Evolutionary conservation across 30 jellyfish, hydroid and myxozoan genomes (phyloP).

Genomic region (Chironex yamaguchii): DNA sequence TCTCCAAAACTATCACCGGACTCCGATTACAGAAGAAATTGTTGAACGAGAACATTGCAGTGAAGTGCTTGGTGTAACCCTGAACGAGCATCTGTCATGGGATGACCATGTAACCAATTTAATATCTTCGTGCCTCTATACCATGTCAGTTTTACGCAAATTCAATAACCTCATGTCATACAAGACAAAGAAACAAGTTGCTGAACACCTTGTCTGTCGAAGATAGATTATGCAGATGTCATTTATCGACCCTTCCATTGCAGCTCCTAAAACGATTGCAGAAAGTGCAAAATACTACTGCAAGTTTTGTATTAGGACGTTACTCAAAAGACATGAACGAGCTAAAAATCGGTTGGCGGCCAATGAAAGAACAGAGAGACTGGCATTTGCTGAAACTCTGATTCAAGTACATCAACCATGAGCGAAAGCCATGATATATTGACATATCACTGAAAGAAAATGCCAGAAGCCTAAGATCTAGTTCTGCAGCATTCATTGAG

Average conservation of each 20-base stretch:
- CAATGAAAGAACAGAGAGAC: conserved; percentile 61
- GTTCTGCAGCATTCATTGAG: conserved; percentile 3
- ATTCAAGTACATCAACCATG: neutral
- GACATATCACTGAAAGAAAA: neutral
- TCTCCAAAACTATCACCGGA: no score
- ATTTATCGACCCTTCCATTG: conserved; percentile 72
- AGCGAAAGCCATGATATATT: neutral
- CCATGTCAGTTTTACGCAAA: conserved; percentile 29
- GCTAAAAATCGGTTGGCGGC: conserved; percentile 56
- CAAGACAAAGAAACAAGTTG: conserved; percentile 46
- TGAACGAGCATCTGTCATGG: conserved; percentile 67
- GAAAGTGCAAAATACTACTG: conserved; percentile 64
- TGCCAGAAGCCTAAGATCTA: conserved; percentile 21
- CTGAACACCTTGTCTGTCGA: conserved; percentile 76
- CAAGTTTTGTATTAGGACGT: conserved; percentile 66
- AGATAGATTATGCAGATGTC: conserved; percentile 70
- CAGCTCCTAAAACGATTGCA: conserved; percentile 73
- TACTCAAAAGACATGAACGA: conserved; percentile 50
- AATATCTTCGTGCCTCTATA: conserved; percentile 53
- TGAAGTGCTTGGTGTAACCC: conserved; percentile 44
- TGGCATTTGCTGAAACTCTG: conserved; percentile 57
- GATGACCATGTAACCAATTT: conserved; percentile 58
- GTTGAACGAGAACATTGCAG: conserved; percentile 47
- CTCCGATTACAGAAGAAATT: no score
- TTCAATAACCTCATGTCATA: conserved; percentile 26